These are phyloP conservation scores for Zosterops borbonicus DNA, from an alignment of 2,113 vertebrate genomes.

Conservation along the genomic window DNA sequence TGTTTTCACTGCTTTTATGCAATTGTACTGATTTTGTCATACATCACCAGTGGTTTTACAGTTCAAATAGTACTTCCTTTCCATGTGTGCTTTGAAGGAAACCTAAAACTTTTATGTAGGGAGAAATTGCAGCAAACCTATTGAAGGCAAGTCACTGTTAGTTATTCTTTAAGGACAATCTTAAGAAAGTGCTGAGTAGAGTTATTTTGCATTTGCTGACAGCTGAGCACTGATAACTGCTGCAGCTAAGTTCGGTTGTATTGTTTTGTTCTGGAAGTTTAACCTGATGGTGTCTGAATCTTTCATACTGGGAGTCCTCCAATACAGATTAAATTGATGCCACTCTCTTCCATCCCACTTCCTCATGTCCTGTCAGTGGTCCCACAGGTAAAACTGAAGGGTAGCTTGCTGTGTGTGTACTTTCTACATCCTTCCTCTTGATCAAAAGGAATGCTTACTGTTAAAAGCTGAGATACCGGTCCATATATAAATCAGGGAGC, in stretches of 20 bases:
- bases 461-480: not conserved
- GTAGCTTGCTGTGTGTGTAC: not conserved
- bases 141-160: not conserved
- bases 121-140: not conserved
- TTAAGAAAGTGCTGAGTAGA: not conserved
- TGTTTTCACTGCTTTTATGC: slow-evolving; percentile 6
- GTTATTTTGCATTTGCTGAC: not conserved
- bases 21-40: not conserved
- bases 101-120: not conserved
- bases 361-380: not conserved
- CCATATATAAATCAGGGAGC: no score
- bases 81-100: not conserved
- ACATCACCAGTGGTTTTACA: not conserved
- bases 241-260: not conserved
- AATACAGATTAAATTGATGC: not conserved
- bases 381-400: not conserved
- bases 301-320: not conserved
- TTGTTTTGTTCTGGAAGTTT: not conserved
- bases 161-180: not conserved
- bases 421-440: not conserved
- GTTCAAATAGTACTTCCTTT: not conserved
- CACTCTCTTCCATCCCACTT: not conserved
- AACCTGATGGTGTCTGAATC: not conserved
- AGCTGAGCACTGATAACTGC: not conserved
- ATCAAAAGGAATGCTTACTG: not conserved